These are phyloP conservation scores for Enteromius afrohamiltoni DNA, from an alignment of 2,797 vertebrate species.

Conservation along the genomic window DNA sequence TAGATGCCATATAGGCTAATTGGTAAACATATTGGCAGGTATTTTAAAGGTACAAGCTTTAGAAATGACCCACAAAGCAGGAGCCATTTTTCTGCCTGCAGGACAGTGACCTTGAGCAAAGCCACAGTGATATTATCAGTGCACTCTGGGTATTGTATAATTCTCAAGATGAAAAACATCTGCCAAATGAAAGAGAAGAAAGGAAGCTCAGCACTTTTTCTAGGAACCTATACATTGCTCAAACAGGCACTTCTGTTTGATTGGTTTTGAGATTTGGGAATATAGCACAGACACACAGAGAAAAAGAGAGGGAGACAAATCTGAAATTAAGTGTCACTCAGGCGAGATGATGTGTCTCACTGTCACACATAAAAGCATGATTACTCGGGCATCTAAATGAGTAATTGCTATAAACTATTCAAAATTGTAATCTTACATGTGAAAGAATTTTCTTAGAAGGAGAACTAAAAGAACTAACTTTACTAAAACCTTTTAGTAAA, in stretches of 20 bases:
- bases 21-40: background rate
- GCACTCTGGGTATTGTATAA: constrained; percentile 9
- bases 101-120: constrained; percentile 8
- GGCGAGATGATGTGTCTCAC: background rate
- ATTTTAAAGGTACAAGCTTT: background rate
- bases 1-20: background rate
- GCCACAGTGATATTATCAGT: background rate
- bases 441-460: background rate
- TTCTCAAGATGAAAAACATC: constrained; percentile 14
- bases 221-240: constrained; percentile 41
- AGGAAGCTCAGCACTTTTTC: constrained; percentile 39
- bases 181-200: constrained; percentile 16
- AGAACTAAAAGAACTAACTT: too few relatives aligned
- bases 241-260: constrained; percentile 58
- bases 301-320: background rate
- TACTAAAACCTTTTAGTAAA: too few relatives aligned
- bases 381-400: background rate
- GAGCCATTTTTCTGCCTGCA: background rate
- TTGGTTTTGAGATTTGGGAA: constrained; percentile 55
- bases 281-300: constrained; percentile 30
- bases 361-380: background rate
- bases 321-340: constrained; percentile 41
- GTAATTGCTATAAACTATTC: background rate
- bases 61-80: background rate
- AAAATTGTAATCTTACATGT: background rate